Evolutionary conservation across 2,888 invertebrate genomes (phyloP).

Genomic region (Endomychus coccineus): DNA sequence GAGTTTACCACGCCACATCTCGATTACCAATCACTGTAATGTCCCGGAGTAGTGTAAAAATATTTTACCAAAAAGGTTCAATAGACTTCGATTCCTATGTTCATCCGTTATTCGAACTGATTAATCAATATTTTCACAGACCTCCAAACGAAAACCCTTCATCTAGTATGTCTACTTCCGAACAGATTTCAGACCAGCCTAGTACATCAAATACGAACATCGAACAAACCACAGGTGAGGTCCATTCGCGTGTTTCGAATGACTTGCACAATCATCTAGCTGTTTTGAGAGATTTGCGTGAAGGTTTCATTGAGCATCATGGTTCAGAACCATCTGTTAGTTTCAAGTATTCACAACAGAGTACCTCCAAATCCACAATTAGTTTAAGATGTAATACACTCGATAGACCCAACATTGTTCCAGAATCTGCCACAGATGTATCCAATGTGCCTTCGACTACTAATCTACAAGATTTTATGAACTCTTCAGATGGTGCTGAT

Average conservation of each 20-base stretch:
- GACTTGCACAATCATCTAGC: conserved; percentile 39
- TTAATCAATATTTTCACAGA: too few species aligned
- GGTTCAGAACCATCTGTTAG: conserved; percentile 53
- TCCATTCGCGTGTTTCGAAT: conserved; percentile 32
- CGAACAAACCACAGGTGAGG: conserved; percentile 24
- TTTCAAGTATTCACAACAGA: conserved; percentile 55
- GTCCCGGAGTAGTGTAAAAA: too few species aligned
- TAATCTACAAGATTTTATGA: not conserved
- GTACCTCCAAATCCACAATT: conserved; percentile 55
- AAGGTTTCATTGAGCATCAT: conserved; percentile 51
- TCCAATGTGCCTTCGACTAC: conserved; percentile 1
- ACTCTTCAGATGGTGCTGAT: not conserved
- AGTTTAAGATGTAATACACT: conserved; percentile 40
- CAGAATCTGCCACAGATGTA: not conserved
- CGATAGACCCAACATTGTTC: conserved; percentile 1
- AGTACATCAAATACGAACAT: too few species aligned
- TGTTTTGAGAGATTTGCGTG: conserved; percentile 43
- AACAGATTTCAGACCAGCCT: too few species aligned
- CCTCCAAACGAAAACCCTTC: too few species aligned
- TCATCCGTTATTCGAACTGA: too few species aligned
- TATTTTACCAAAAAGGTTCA: too few species aligned
- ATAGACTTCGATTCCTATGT: too few species aligned
- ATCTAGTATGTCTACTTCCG: too few species aligned
- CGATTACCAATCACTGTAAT: too few species aligned
- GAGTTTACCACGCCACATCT: too few species aligned